A percentile compares a stretch with the other conserved stretches of the same genome.
Evolutionary conservation across 2,113 vertebrate species (phyloP).

Genomic region (Gallinago media): DNA sequence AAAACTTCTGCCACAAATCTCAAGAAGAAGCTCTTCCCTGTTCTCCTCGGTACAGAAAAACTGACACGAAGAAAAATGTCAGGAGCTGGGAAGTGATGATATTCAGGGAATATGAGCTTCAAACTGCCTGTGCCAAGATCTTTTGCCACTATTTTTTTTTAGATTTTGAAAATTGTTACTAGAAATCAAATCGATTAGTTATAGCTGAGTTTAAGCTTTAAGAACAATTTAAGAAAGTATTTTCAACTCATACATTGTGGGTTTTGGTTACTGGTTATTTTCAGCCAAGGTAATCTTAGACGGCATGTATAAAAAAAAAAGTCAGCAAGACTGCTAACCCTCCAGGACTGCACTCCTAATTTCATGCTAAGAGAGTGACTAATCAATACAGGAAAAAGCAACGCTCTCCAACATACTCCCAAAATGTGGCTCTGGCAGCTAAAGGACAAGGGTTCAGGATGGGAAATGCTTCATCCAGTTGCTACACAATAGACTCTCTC

Average conservation of each 20-base stretch:
- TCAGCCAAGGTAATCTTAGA: background rate
- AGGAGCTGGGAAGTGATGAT: background rate
- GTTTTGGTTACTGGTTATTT: background rate
- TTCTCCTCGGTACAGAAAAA: background rate
- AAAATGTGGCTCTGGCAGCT: constrained; percentile 25
- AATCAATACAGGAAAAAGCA: constrained; percentile 17
- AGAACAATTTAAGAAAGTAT: background rate
- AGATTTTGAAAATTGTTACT: constrained; percentile 16
- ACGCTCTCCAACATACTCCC: background rate
- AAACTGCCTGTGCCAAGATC: background rate
- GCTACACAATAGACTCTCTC: background rate
- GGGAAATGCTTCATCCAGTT: background rate
- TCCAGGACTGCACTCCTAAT: background rate
- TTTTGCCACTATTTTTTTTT: background rate
- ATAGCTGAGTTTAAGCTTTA: constrained; percentile 19
- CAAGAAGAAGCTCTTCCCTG: background rate
- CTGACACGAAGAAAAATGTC: constrained; percentile 32
- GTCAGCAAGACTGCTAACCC: background rate
- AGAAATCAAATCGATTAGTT: constrained; percentile 28
- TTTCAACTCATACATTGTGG: background rate
- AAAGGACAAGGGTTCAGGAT: background rate
- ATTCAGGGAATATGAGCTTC: background rate
- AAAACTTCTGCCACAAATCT: constrained; percentile 38
- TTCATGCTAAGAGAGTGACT: background rate
- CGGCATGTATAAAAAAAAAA: background rate